These are phyloP conservation scores for Pachypanchax playfairii DNA, from an alignment of 2,113 vertebrate species.

Conservation along the genomic window DNA sequence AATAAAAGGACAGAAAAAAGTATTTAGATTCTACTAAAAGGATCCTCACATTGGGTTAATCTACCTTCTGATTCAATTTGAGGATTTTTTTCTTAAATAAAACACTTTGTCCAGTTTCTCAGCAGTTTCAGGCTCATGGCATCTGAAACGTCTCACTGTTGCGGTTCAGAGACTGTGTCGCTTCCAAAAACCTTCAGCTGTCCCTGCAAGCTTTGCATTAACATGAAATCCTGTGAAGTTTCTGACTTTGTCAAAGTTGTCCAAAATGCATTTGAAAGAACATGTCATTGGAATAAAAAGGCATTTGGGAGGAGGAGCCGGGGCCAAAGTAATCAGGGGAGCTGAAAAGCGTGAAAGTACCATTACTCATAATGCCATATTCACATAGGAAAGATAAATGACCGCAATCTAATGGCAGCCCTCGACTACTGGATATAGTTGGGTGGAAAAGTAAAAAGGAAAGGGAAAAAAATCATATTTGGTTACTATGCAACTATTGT, in stretches of 20 bases:
- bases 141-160: slow-evolving; percentile 9
- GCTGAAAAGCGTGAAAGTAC: slow-evolving; percentile 78
- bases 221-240: slow-evolving; percentile 37
- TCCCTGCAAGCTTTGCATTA: slow-evolving; percentile 6
- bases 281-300: slow-evolving; percentile 71
- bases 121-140: slow-evolving; percentile 6
- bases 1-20: not conserved
- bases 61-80: slow-evolving; percentile 4
- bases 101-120: not conserved
- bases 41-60: too few species aligned
- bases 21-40: not conserved
- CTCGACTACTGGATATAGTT: slow-evolving; percentile 68
- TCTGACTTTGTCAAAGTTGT: slow-evolving; percentile 74
- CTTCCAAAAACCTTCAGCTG: slow-evolving; percentile 24
- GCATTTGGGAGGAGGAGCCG: slow-evolving; percentile 54
- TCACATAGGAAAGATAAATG: slow-evolving; percentile 76
- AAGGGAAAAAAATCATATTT: slow-evolving; percentile 45
- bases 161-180: slow-evolving; percentile 5
- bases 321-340: slow-evolving; percentile 76
- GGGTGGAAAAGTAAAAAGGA: slow-evolving; percentile 54
- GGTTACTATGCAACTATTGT: slow-evolving; percentile 43
- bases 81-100: too few species aligned
- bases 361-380: slow-evolving; percentile 80
- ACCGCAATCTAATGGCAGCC: slow-evolving; percentile 69
- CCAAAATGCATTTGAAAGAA: slow-evolving; percentile 64